Conservation (phyloP, 2,888 invertebrate species). For the Cloeon dipterum region DNA sequence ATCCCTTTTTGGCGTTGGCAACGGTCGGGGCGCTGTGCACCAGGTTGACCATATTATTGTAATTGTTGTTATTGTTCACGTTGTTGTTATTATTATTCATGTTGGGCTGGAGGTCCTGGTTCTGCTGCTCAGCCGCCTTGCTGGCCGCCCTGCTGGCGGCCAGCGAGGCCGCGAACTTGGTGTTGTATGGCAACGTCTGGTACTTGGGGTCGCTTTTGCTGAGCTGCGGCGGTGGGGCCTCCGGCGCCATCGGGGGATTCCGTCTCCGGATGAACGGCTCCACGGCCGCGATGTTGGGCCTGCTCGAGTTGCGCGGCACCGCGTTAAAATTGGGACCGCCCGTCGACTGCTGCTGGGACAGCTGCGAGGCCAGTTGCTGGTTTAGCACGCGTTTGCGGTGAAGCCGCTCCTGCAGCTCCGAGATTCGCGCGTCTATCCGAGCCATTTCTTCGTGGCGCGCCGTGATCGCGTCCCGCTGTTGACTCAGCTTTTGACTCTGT, state of each 20-base stretch:
- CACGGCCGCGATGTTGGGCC: conserved; percentile 56
- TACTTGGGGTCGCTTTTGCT: conserved; percentile 77
- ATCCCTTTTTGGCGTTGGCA: conserved; percentile 36
- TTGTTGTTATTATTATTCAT: conserved; percentile 10
- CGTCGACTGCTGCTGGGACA: conserved; percentile 17
- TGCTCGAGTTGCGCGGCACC: not conserved
- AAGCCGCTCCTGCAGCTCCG: conserved; percentile 76
- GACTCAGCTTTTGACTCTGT: conserved; percentile 71
- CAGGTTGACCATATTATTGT: conserved; percentile 8
- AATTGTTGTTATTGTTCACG: conserved; percentile 11
- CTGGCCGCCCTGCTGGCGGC: conserved; percentile 4
- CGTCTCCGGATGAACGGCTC: conserved; percentile 32
- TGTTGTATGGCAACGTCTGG: conserved; percentile 76
- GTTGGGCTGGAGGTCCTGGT: conserved; percentile 7
- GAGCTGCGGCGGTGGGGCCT: conserved; percentile 24
- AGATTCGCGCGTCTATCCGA: conserved; percentile 78
- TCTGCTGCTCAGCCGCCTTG: conserved; percentile 7
- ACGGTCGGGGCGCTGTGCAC: conserved; percentile 11
- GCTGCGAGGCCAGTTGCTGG: conserved; percentile 41
- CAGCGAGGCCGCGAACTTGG: conserved; percentile 39
- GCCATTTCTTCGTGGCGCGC: conserved; percentile 80
- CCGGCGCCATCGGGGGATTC: not conserved
- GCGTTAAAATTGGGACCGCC: not conserved
- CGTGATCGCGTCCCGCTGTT: conserved; percentile 69
- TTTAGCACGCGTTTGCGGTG: conserved; percentile 73